phyloP scores from a whole-genome alignment of 2,888 invertebrate species.

The Phymatocera aterrima region DNA sequence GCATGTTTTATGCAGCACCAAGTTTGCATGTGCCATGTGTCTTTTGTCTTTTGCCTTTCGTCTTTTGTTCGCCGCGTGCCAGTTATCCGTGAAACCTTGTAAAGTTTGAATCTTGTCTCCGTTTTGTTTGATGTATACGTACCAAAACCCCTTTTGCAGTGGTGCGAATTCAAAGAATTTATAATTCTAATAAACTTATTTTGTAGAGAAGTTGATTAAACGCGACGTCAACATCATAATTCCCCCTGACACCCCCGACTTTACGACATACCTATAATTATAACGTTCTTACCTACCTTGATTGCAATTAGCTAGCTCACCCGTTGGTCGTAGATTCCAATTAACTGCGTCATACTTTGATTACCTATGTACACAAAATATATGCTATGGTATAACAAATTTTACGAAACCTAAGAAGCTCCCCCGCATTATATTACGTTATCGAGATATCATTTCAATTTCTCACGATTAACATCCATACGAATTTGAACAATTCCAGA shows the following conservation, averaged over 20 bases:
- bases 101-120: conserved; percentile 22
- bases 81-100: conserved; percentile 11
- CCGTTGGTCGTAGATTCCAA: neutral
- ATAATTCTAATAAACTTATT: neutral
- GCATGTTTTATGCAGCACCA: conserved; percentile 34
- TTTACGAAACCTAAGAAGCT: no score
- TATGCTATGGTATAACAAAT: no score
- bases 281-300: conserved; percentile 1
- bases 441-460: no score
- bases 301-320: conserved; percentile 15
- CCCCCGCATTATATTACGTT: no score
- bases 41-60: no score
- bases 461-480: no score
- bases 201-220: neutral
- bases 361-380: neutral
- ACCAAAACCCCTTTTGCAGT: no score
- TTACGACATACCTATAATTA: conserved; percentile 11
- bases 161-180: neutral
- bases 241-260: no score
- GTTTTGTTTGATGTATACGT: neutral
- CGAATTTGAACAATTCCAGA: no score
- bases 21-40: conserved; percentile 20
- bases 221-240: conserved; percentile 3
- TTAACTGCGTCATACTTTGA: neutral
- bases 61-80: neutral